Evolutionary conservation across 2,888 invertebrate species (phyloP), one percentile per base, ranked within the genome.

Genomic region (Drosophila niveifrons): DNA sequence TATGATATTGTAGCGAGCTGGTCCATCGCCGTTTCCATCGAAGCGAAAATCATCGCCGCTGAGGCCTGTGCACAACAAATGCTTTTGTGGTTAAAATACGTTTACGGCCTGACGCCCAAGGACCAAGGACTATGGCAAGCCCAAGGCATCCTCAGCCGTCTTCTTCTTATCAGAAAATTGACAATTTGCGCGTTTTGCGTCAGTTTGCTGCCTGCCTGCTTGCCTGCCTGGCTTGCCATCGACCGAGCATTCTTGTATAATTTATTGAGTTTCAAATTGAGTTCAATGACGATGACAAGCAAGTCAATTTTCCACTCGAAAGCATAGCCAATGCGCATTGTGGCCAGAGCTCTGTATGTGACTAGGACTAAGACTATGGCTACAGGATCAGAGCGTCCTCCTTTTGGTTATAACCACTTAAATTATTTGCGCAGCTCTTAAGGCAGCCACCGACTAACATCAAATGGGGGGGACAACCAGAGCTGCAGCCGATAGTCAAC

Each of bases 1-100:
- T 69, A 98, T 96, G 80, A 99, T 98, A 91, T 98, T 97, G 94
- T 99, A 99, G 44, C 98, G 94, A 0, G 98, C 97, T 0, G 98
- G 98, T 0, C 98, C 98, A 88, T 98, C 98, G 0, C 98, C 98
- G 83, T 97, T 96, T 66, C 93, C 94, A 91, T 98, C 97, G 92
- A 99, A 99, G 80, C 95, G 96, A 93, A 98, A 98, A 90, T 95
- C 94, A 91, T 98, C 97, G 0, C 97, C 97, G 80, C 96, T 97
- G 29, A 98, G 93, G 89, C 98, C 98, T 98, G 90, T 1, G 71
- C 64, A 70, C 63, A 67, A 69, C 44, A 55, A 74, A 72, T 59
- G 50, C 53, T 72, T 31, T 72, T 31, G 52, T 55, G 44, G 62
- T 74, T 66, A 72, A 83, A 80, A 66, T 77, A 55, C 50, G 62